A percentile compares a stretch with the other conserved stretches of the same genome.
Evolutionary conservation across 2,888 invertebrate species (phyloP).

Genomic region (Antheraea yamamai): DNA sequence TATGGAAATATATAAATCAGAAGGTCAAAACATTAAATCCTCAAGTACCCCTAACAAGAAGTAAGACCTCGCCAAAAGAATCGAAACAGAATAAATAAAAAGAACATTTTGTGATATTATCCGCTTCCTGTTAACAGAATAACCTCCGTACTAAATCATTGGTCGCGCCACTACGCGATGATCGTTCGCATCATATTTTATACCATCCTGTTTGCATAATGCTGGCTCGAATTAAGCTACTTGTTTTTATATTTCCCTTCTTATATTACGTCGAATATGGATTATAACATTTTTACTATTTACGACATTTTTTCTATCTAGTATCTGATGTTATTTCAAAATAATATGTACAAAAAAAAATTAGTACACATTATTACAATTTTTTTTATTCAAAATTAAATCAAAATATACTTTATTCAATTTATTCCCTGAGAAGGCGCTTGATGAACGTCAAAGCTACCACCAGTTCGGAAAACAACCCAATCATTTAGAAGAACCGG

Average conservation of each 20-base stretch:
- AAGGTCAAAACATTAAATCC: neutral
- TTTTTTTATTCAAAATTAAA: too few species aligned
- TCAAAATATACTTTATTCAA: too few species aligned
- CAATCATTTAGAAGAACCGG: too few species aligned
- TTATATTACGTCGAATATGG: conserved; percentile 23
- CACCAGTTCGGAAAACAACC: too few species aligned
- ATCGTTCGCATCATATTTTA: conserved; percentile 47
- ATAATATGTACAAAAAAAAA: too few species aligned
- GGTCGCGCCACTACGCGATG: conserved; percentile 28
- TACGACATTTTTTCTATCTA: neutral
- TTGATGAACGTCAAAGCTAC: too few species aligned
- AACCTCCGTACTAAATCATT: conserved; percentile 28
- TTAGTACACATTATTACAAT: neutral
- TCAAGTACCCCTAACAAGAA: neutral
- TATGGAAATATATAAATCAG: neutral
- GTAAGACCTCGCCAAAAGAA: neutral
- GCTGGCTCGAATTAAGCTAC: conserved; percentile 37
- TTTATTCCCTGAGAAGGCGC: too few species aligned
- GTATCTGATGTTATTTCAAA: too few species aligned
- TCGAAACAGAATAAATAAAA: neutral
- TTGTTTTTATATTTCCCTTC: conserved; percentile 29
- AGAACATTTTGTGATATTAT: neutral
- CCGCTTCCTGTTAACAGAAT: conserved; percentile 16
- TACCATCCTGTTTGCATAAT: conserved; percentile 48
- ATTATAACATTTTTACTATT: conserved; percentile 16